Base-by-base conservation (phyloP, 1,140 invertebrate genomes). In the Lepidurus apus region DNA sequence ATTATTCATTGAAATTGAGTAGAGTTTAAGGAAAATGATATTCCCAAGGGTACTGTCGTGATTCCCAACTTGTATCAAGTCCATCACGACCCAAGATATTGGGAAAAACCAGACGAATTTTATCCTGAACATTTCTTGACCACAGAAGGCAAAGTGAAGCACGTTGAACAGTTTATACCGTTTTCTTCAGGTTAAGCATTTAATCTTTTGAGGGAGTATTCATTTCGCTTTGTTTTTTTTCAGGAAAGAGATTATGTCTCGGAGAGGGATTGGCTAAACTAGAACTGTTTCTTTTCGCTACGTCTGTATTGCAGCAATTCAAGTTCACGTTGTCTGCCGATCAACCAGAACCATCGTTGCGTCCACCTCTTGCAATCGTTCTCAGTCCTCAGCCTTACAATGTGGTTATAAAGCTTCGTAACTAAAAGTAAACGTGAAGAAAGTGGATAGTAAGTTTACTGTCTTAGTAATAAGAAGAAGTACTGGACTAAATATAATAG, bases 221-320 rank as follows among this genome's bases (percentile, higher is more conserved):
- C 44, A 77, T 47, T 77, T n/a, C n/a, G 7, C 26, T 26, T 26
- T 76, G 17, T 34, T 11, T 81, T 42, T 82, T 80, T 80, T 24
- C 80, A 17, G 74, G 74, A 17, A 75, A 75, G 34, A n/a, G 82
- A 65, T 80, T 81, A 26, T 87, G 86, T 79, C 82, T 84, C 0
- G 86, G 86, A 13, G 84, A 85, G 80, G 78, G 81, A 26, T 80
- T 87, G 17, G 85, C 85, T 10, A 81, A 82, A 75, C 81, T 85
- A 78, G 85, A 86, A 81, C 75, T 86, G 1, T 86, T 86, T 74
- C 34, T 85, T 4, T 85, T 84, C 77, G 81, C 85, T 43, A 76
- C 82, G 1, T 80, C 26, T 42, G 43, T 75, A 8, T 34, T 75
- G 6, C 74, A 75, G 7, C 7, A 17, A n/a, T 75, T 75, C 11